Conservation (phyloP, 2,113 vertebrate genomes). For the Saccopteryx leptura region DNA sequence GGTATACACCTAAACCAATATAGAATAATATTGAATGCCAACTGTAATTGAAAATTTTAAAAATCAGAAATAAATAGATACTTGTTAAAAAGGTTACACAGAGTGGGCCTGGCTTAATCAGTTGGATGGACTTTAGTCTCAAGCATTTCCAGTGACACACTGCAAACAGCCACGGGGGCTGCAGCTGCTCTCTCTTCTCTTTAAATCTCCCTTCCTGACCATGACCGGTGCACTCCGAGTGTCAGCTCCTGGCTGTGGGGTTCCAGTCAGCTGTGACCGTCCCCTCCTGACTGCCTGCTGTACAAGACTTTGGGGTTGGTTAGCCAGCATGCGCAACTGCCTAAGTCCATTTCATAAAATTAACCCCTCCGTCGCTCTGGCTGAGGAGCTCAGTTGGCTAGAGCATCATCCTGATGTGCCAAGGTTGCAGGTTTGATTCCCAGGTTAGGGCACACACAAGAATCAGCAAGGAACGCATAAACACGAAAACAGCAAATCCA, state of each 20-base stretch:
- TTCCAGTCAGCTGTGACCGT: background rate
- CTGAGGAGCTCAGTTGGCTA: too few species aligned
- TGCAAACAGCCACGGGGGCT: background rate
- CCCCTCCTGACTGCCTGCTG: background rate
- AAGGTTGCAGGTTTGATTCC: too few species aligned
- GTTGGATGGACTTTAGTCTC: background rate
- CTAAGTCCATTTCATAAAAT: background rate
- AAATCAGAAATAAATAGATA: background rate
- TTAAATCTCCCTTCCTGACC: background rate
- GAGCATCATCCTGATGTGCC: too few species aligned
- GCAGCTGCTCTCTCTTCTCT: background rate
- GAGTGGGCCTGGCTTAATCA: background rate
- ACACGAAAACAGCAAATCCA: too few species aligned
- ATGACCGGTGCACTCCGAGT: accelerated
- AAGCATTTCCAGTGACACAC: background rate
- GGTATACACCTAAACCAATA: background rate
- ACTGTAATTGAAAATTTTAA: background rate
- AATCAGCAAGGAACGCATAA: too few species aligned
- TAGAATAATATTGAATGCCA: background rate
- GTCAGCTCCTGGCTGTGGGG: background rate
- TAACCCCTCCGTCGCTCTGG: background rate
- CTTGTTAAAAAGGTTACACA: background rate
- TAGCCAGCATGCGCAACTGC: background rate
- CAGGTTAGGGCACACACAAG: too few species aligned
- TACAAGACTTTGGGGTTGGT: background rate